Base-by-base conservation (phyloP, 2,113 vertebrate genomes). In the Brachyistius frenatus region DNA sequence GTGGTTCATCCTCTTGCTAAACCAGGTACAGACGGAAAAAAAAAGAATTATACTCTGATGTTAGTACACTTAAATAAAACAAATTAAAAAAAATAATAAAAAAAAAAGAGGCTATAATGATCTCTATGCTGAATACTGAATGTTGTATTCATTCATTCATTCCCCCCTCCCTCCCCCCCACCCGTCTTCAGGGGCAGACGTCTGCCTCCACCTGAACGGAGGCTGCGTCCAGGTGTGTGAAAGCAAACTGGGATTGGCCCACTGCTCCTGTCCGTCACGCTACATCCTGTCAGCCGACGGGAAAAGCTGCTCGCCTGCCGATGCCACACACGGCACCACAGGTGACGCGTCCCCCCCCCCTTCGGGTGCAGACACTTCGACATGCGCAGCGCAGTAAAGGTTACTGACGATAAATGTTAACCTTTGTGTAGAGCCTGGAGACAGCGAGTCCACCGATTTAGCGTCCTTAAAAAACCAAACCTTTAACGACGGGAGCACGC, bases 1-100 rank as follows among this genome's bases (percentile, higher is more conserved):
- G 92, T 99, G 83, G 92, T 97, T 73, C 97, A 99, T 84, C 97
- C 96, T 36, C 91, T 97, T 61, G 94, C 96, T 73, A 99, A 98
- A 94, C 96, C 97, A 96, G 97, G 96, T 99, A 95, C 35, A 7
- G 56, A 44, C 11, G 36, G 11, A 77, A 6, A 31, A 9, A 9
- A 10, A 23, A 0, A 8, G 14, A 55, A 9, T 23, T 23, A 23
- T 23, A 23, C 1, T 23, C 23, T 23, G 23, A 23, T 23, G 23
- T 23, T 23, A 23, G 23, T 23, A 23, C 23, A 23, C 23, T 23
- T 23, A 23, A 23, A 23, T 23, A 23, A 23, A 23, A 23, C 23
- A 23, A 23, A 23, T 23, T 23, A 23, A 23, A 23, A 23, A 23
- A 23, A 23, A 23, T 1, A 23, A 23, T 1, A 23, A 23, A 23